Conservation (phyloP, 2,888 invertebrate genomes). For the Lasioglossum villosulum region DNA sequence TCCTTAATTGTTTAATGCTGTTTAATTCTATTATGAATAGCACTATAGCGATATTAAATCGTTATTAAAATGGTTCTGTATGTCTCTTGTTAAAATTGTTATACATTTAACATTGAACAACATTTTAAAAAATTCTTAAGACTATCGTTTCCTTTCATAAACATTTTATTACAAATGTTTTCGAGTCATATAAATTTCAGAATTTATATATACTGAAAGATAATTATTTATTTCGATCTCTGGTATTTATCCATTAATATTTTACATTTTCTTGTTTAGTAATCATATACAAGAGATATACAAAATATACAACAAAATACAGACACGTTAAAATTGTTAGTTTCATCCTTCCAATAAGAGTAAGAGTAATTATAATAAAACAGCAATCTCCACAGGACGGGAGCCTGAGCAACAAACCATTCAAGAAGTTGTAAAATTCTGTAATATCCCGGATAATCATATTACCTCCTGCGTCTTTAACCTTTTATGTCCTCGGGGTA, state of each 20-base stretch:
- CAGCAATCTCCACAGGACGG: neutral
- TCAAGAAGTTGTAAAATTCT: slow-evolving; percentile 12
- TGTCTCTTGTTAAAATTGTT: too few relatives aligned
- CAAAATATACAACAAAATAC: neutral
- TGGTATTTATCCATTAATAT: neutral
- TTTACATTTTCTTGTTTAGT: neutral
- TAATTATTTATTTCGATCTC: neutral
- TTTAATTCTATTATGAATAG: neutral
- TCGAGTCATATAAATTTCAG: neutral
- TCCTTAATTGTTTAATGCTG: neutral
- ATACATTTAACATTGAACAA: too few relatives aligned
- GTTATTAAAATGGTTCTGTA: neutral
- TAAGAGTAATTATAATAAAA: neutral
- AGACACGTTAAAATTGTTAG: neutral
- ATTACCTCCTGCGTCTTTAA: neutral
- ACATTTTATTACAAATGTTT: neutral
- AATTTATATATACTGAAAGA: neutral
- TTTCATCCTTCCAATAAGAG: neutral
- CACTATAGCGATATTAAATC: neutral
- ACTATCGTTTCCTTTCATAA: neutral
- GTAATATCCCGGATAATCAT: slow-evolving; percentile 9
- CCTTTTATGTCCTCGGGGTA: neutral
- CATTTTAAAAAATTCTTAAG: neutral
- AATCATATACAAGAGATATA: too few relatives aligned
- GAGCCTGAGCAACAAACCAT: slow-evolving; percentile 11